These are phyloP conservation scores for Catajapyx aquilonaris DNA, from an alignment of 1,140 invertebrate genomes.

Conservation along the genomic window DNA sequence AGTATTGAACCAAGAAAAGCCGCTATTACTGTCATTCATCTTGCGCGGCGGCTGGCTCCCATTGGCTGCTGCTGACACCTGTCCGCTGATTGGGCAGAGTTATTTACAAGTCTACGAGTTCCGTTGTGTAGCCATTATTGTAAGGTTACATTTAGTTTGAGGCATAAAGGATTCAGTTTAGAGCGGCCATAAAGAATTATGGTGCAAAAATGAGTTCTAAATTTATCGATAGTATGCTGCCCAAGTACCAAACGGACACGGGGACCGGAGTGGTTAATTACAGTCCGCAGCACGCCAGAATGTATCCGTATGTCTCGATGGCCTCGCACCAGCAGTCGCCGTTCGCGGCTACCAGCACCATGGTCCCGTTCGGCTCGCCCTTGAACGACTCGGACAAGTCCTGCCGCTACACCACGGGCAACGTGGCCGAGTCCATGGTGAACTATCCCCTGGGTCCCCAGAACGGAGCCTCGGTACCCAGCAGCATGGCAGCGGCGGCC, in stretches of 20 bases:
- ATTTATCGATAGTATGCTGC: slow-evolving; percentile 93
- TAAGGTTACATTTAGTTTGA: slow-evolving; percentile 8
- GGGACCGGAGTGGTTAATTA: slow-evolving; percentile 17
- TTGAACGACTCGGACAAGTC: slow-evolving; percentile 46
- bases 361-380: slow-evolving; percentile 31
- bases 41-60: slow-evolving; percentile 8
- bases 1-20: slow-evolving; percentile 4
- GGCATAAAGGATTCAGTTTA: slow-evolving; percentile 8
- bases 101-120: slow-evolving; percentile 19
- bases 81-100: slow-evolving; percentile 12
- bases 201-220: slow-evolving; percentile 67
- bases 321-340: slow-evolving; percentile 44
- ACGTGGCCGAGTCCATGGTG: slow-evolving; percentile 50
- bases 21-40: slow-evolving; percentile 7
- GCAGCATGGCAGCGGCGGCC: slow-evolving; percentile 23
- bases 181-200: slow-evolving; percentile 13
- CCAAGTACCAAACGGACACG: slow-evolving; percentile 54
- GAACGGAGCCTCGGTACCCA: slow-evolving; percentile 37
- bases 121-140: slow-evolving; percentile 8
- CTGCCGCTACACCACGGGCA: slow-evolving; percentile 48
- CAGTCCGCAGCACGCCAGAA: slow-evolving; percentile 20
- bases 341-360: slow-evolving; percentile 38
- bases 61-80: slow-evolving; percentile 13
- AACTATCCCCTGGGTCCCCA: slow-evolving; percentile 43
- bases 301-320: slow-evolving; percentile 45